Percentiles rank a stretch among this genome's conserved stretches.
Conservation (phyloP, 2,113 vertebrate genomes). For the Chaetodon auriga region DNA sequence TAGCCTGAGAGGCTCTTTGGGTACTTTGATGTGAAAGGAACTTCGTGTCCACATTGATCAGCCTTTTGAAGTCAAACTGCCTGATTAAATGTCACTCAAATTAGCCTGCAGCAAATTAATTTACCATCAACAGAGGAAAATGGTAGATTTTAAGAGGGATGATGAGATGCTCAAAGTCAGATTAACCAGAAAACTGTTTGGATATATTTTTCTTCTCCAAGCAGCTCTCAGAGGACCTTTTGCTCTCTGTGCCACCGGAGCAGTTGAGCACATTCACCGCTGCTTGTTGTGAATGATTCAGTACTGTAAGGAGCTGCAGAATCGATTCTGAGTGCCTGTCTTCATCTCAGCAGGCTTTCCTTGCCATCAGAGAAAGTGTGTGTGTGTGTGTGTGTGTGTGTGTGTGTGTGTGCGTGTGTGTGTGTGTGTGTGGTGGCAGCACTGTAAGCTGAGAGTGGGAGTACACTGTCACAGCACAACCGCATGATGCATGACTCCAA, state of each 20-base stretch:
- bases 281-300: constrained; percentile 37
- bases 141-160: not conserved
- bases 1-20: not conserved
- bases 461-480: constrained; percentile 58
- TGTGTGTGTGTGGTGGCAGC: constrained; percentile 7
- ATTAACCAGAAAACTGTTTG: constrained; percentile 6
- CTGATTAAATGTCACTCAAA: constrained; percentile 25
- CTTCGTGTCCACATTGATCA: not conserved
- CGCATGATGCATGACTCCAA: constrained; percentile 58
- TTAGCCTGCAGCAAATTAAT: constrained; percentile 30
- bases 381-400: constrained; percentile 19
- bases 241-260: constrained; percentile 4
- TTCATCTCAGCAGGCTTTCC: constrained; percentile 55
- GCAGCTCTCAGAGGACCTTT: constrained; percentile 25
- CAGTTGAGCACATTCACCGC: constrained; percentile 24
- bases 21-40: constrained; percentile 5
- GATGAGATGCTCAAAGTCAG: constrained; percentile 7
- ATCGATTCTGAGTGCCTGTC: constrained; percentile 56
- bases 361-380: constrained; percentile 17
- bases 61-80: not conserved
- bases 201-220: not conserved
- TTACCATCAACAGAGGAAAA: not conserved
- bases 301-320: constrained; percentile 32
- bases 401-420: not conserved
- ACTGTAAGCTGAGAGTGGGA: constrained; percentile 60